Percentiles rank a stretch among this genome's conserved stretches.
These are phyloP conservation scores for Callocephalon fimbriatum DNA, from an alignment of 2,113 vertebrate genomes.

Conservation along the genomic window DNA sequence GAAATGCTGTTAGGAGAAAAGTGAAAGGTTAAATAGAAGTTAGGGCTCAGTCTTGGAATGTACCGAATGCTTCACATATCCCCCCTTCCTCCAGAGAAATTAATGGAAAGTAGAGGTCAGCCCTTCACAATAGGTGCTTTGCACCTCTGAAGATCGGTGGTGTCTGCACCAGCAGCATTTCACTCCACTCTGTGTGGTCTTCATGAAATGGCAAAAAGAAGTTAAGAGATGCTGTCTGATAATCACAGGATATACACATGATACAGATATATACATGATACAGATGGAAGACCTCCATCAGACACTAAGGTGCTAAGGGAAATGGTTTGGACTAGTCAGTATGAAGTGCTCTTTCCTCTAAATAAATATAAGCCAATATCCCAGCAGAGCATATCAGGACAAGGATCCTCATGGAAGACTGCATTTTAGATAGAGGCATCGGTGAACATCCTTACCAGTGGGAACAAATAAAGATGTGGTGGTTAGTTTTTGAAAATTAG, in stretches of 20 bases:
- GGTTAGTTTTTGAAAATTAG: background rate
- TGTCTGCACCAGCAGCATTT: background rate
- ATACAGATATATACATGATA: too few relatives aligned
- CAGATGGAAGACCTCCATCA: background rate
- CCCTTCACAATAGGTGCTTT: background rate
- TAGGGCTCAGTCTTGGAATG: background rate
- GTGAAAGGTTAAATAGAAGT: conserved; percentile 25
- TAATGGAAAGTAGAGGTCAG: background rate
- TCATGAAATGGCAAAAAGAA: background rate
- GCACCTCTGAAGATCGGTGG: background rate
- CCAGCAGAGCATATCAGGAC: background rate
- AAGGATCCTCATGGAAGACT: background rate
- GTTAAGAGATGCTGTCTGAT: background rate
- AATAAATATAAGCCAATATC: background rate
- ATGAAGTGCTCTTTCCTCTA: background rate
- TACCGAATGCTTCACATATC: background rate
- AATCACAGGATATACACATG: background rate
- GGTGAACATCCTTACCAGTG: background rate
- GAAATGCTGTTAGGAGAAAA: conserved; percentile 9
- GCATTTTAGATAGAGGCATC: background rate
- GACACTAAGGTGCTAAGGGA: background rate
- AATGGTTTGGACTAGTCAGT: background rate
- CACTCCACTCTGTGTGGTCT: background rate
- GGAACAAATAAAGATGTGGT: background rate
- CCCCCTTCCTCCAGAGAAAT: background rate